phyloP scores from a whole-genome alignment of 2,797 vertebrate genomes.

The Staurois parvus region DNA sequence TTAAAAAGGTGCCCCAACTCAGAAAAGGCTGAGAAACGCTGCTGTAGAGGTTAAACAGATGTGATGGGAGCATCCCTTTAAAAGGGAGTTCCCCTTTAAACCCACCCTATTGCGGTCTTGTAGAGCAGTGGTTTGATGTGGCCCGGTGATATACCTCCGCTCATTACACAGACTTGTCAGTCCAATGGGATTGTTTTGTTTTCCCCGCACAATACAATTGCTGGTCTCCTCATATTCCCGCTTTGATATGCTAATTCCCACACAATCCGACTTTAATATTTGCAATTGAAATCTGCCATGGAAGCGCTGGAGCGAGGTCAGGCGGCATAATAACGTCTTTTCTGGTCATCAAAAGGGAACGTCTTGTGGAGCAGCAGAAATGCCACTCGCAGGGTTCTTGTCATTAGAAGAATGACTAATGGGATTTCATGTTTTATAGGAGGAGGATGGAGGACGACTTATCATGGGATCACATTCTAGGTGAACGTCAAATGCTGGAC shows the following conservation, averaged over 20 bases:
- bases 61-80: too few relatives aligned
- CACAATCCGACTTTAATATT: slow-evolving; percentile 11
- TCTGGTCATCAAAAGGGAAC: slow-evolving; percentile 19
- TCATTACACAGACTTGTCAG: slow-evolving; percentile 13
- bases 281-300: neutral
- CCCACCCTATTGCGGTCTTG: neutral
- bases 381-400: slow-evolving; percentile 4
- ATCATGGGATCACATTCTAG: too few relatives aligned
- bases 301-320: slow-evolving; percentile 8
- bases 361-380: neutral
- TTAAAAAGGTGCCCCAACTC: too few relatives aligned
- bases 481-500: too few relatives aligned
- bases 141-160: neutral
- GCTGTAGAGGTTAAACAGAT: too few relatives aligned
- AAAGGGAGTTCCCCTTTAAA: too few relatives aligned
- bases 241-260: slow-evolving; percentile 46
- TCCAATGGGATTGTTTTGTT: neutral
- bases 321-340: neutral
- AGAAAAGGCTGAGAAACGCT: too few relatives aligned
- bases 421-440: neutral
- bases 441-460: too few relatives aligned
- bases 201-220: slow-evolving; percentile 14
- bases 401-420: neutral
- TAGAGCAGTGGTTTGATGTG: neutral
- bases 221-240: neutral